Base-by-base conservation (phyloP, 2,113 vertebrate species). In the Psilopogon haemacephalus region DNA sequence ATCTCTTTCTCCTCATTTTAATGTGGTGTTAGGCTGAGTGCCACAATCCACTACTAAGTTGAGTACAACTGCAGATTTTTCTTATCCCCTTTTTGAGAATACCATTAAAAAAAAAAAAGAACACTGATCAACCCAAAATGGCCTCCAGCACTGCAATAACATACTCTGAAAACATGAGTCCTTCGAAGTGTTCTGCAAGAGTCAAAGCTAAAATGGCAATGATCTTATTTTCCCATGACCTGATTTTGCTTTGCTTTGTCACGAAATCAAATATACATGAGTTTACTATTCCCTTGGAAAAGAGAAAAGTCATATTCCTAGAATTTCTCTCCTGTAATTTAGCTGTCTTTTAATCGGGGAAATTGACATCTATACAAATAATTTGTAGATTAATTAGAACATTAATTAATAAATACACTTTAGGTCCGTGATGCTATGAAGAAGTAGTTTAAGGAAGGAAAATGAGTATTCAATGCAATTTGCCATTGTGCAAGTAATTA, bases 351-450 rank as follows among this genome's bases (percentile, higher is more conserved):
- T 87, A 77, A 54, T 84, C 37, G 35, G 52, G 76, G 64, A 95
- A 95, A 82, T 69, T 93, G 74, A 12, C 59, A 75, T 64, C 10
- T 69, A 27, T 88, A 68, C 33, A 86, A 84, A 82, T 94, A 4
- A 93, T 94, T 96, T 84, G 76, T 93, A 38, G 40, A 90, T 94
- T 95, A 94, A 94, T 94, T 92, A 67, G 89, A 78, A 17, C 46
- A 79, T 87, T 85, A 81, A 73, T 95, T 74, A 95, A 79, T 93
- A 90, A 78, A 46, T 91, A 30, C 86, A 46, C 42, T 65, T 70
- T 44, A 46, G 16, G 32, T 75, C 62, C 44, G 30, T 15, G 0
- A 19, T 94, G 75, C 77, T 93, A 28, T 81, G 60, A 97, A 94
- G 94, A 89, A 73, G 50, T 96, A 90, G 44, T 92, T 73, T 83